These are phyloP conservation scores for Anas capensis DNA, from an alignment of 2,797 vertebrate genomes.

Conservation along the genomic window DNA sequence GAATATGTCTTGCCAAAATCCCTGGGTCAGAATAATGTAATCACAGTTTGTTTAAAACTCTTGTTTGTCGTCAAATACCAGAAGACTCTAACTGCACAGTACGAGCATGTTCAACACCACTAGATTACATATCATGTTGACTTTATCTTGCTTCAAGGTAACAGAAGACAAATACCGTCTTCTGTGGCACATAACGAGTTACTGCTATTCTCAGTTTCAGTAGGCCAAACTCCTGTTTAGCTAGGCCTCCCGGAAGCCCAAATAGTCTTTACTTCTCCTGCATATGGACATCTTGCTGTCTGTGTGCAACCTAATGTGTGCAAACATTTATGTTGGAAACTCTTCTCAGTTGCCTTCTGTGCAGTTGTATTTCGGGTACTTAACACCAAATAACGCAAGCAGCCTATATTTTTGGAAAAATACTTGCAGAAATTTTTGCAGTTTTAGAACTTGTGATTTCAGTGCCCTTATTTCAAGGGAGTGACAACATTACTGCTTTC, in stretches of 20 bases:
- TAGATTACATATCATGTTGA: background rate
- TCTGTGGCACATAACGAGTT: background rate
- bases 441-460: background rate
- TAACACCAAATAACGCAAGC: background rate
- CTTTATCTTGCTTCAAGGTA: background rate
- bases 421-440: background rate
- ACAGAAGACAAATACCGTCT: background rate
- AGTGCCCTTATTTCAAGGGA: background rate
- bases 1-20: background rate
- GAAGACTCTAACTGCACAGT: background rate
- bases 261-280: background rate
- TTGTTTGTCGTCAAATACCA: background rate
- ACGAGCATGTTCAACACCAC: background rate
- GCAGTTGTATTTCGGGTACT: background rate
- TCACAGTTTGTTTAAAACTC: background rate
- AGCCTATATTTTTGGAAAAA: background rate
- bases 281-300: background rate
- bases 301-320: background rate
- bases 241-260: background rate
- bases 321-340: background rate
- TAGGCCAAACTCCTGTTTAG: background rate
- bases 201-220: background rate
- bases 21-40: background rate
- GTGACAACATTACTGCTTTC: background rate
- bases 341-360: background rate